Evolutionary conservation across 37 sponge, comb jelly and placozoan genomes (phyloP), one percentile per base, ranked within the genome.

Genomic region (Geodia barretti): DNA sequence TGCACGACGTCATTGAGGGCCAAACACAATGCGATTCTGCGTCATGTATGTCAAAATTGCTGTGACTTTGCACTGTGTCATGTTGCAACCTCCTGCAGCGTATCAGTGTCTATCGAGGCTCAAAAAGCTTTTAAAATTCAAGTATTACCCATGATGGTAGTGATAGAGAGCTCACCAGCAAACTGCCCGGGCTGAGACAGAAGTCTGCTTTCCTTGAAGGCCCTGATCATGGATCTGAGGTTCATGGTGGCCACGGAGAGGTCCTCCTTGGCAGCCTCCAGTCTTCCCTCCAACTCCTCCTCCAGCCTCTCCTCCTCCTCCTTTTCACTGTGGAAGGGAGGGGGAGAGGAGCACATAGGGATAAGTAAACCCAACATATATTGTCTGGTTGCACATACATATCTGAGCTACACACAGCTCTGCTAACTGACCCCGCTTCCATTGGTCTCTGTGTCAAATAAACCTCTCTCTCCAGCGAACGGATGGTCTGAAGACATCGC

Each of bases 161-260:
- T n/a, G n/a, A n/a, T n/a, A n/a, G n/a, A n/a, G n/a, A n/a, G 42
- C 75, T 43, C 61, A 54, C 40, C 35, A 26, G 36, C 41, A 11
- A 29, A 75, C 75, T 39, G 30, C n/a, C 64, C 37, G 68, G 77
- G 40, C 17, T 88, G 82, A 33, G 89, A 62, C 64, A 62, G 36
- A 64, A 87, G 69, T 60, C 77, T 78, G 35, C 73, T 81, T 58
- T 94, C 88, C 73, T 87, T 94, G 81, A 84, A 87, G 58, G 84
- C 79, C 59, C 84, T 86, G 70, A 93, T 89, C 70, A 86, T 81
- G 1, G 82, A 70, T 28, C 90, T 85, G 60, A 93, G 89, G 25
- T 86, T 82, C 66, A 89, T 23, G 58, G 83, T 83, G 34, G 83
- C 84, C 14, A 36, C 68, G 25, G 83, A 62, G 33, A 93, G 82